These are phyloP conservation scores for Drosophila picticornis DNA, from an alignment of 2,888 invertebrate genomes.

Conservation along the genomic window DNA sequence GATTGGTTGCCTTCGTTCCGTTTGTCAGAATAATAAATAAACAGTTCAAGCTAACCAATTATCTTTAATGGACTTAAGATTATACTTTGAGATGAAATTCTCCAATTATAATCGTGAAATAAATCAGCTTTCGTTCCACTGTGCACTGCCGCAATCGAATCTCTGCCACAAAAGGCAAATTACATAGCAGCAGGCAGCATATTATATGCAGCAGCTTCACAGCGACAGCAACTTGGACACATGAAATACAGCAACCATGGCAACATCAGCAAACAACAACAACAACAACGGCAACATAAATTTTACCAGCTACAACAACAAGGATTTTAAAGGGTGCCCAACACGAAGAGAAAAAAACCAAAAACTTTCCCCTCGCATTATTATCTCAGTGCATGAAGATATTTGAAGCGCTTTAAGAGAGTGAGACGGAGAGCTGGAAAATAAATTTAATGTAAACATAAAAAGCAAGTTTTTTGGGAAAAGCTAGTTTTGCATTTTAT, in stretches of 20 bases:
- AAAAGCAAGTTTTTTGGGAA: conserved; percentile 67
- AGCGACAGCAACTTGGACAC: conserved; percentile 44
- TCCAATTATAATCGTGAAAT: background rate
- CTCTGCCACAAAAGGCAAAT: conserved; percentile 67
- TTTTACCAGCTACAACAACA: conserved; percentile 10
- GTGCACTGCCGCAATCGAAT: conserved; percentile 49
- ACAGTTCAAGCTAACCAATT: background rate
- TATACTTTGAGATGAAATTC: background rate
- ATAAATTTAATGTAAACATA: conserved; percentile 75
- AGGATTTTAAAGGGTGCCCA: conserved; percentile 35
- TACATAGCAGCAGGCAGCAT: conserved; percentile 59
- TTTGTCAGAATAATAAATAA: background rate
- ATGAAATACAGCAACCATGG: conserved; percentile 48
- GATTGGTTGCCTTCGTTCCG: background rate
- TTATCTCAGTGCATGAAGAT: conserved; percentile 47
- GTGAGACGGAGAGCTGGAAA: conserved; percentile 9
- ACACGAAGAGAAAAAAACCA: background rate
- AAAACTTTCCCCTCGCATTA: conserved; percentile 41
- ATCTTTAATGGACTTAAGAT: background rate
- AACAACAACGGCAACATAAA: conserved; percentile 20
- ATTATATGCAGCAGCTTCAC: conserved; percentile 69
- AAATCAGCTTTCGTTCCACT: conserved; percentile 22
- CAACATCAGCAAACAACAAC: conserved; percentile 20
- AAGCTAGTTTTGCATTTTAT: conserved; percentile 77
- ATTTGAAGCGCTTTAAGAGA: conserved; percentile 27